A percentile compares a stretch with the other conserved stretches of the same genome.
These are phyloP conservation scores for Silurus meridionalis DNA, from an alignment of 2,113 vertebrate species.

Conservation along the genomic window DNA sequence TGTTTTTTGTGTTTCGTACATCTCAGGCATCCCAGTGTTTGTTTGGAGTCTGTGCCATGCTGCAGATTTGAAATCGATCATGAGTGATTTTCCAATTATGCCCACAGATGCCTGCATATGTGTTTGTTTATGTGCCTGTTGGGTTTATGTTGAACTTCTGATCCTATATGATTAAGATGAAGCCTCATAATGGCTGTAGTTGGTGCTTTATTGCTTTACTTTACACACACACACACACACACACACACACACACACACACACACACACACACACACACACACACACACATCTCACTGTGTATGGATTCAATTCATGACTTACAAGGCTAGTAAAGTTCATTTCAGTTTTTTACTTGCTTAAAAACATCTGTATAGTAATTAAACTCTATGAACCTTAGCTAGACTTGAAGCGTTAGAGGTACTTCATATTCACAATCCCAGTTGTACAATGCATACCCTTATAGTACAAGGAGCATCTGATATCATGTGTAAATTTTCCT, in stretches of 20 bases:
- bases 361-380: no score
- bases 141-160: neutral
- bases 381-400: no score
- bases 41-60: constrained; percentile 11
- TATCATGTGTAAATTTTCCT: neutral
- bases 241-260: no score
- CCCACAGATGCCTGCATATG: neutral
- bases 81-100: constrained; percentile 17
- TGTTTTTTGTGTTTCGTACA: neutral
- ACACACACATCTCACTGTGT: neutral
- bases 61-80: constrained; percentile 8
- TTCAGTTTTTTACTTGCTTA: no score
- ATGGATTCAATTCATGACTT: no score
- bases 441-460: no score
- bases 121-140: neutral
- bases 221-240: neutral
- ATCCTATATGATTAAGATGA: constrained; percentile 26
- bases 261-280: no score
- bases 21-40: constrained; percentile 21
- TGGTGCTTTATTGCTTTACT: neutral
- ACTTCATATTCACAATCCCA: no score
- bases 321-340: no score
- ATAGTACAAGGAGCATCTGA: neutral
- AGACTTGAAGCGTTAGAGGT: no score
- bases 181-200: constrained; percentile 30